phyloP scores from a whole-genome alignment of 2,797 vertebrate genomes.

The Chrysocyon brachyurus region DNA sequence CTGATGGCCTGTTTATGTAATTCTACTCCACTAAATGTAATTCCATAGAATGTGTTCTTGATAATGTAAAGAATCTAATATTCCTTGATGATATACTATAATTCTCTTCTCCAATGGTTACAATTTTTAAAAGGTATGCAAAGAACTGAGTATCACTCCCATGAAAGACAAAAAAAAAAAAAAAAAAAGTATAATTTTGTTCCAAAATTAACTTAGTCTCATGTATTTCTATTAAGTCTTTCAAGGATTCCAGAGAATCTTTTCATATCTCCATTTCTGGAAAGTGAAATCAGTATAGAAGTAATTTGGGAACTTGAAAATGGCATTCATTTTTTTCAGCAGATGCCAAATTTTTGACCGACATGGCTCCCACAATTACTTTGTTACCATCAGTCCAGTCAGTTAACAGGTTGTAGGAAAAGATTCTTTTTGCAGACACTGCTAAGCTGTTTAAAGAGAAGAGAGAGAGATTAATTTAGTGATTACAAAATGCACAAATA shows the following conservation, averaged over 20 bases:
- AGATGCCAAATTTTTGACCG: conserved; percentile 82
- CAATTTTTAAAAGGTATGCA: conserved; percentile 79
- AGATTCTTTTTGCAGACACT: conserved; percentile 79
- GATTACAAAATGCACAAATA: conserved; percentile 77
- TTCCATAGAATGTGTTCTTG: conserved; percentile 73
- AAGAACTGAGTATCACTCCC: conserved; percentile 80
- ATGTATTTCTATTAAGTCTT: conserved; percentile 80
- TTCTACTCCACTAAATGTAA: conserved; percentile 75
- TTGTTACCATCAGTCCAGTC: conserved; percentile 81
- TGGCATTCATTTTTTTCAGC: conserved; percentile 83
- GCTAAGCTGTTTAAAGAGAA: conserved; percentile 86
- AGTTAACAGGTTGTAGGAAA: conserved; percentile 83
- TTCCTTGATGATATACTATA: conserved; percentile 75
- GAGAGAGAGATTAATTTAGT: conserved; percentile 83
- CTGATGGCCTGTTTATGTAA: conserved; percentile 75
- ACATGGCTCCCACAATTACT: conserved; percentile 80
- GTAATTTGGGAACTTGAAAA: conserved; percentile 83
- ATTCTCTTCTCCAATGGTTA: conserved; percentile 81
- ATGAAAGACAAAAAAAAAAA: conserved; percentile 78
- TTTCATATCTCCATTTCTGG: conserved; percentile 80
- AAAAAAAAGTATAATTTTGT: conserved; percentile 68
- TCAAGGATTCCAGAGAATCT: conserved; percentile 81
- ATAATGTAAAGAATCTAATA: conserved; percentile 75
- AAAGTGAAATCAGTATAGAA: conserved; percentile 83
- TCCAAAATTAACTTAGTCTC: conserved; percentile 81